Percentiles rank a stretch among this genome's conserved stretches.
phyloP scores from a whole-genome alignment of 2,113 vertebrate genomes.

The Ciconia stormi region DNA sequence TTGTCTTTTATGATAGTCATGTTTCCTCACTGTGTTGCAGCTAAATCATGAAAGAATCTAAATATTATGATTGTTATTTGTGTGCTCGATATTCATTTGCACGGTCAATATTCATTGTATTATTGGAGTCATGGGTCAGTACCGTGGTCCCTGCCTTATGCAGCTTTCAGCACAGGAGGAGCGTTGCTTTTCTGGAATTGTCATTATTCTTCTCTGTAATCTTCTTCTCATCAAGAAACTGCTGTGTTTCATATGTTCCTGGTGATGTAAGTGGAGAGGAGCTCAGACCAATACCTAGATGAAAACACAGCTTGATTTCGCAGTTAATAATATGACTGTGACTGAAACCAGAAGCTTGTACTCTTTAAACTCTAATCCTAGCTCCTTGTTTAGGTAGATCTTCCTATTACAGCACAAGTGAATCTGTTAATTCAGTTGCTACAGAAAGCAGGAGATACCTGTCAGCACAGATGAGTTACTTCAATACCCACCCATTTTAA shows the following conservation, averaged over 20 bases:
- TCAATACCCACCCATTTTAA: neutral
- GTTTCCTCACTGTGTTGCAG: neutral
- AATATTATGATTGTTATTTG: neutral
- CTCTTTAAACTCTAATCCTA: neutral
- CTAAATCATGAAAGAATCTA: neutral
- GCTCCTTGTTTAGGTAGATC: neutral
- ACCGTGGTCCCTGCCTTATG: neutral
- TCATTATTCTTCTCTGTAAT: neutral
- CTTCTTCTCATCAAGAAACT: neutral
- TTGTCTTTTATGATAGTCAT: neutral
- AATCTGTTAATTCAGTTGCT: neutral
- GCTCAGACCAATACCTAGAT: neutral
- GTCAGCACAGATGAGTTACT: neutral
- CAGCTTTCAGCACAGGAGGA: neutral
- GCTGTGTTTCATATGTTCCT: neutral
- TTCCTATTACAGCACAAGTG: neutral
- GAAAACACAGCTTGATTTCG: slow-evolving; percentile 17
- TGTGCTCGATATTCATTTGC: neutral
- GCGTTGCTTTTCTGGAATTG: neutral
- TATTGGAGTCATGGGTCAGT: neutral
- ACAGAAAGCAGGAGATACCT: neutral
- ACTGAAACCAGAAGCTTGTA: neutral
- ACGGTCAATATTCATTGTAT: neutral
- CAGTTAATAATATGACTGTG: neutral
- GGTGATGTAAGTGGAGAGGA: neutral